phyloP scores from a whole-genome alignment of 2,888 invertebrate species.

The Orchesellides sinensis region DNA sequence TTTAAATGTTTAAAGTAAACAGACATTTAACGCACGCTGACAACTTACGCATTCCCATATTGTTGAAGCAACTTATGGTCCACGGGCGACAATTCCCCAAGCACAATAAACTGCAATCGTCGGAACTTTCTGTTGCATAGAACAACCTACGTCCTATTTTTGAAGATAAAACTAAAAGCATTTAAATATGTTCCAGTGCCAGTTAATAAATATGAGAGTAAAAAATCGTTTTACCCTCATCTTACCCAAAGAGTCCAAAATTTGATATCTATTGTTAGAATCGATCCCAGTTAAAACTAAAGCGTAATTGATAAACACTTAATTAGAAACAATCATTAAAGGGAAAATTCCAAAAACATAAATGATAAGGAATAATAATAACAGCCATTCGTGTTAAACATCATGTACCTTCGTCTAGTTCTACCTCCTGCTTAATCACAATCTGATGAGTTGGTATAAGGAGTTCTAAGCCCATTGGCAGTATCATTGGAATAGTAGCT shows the following conservation, averaged over 20 bases:
- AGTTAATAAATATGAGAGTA: neutral
- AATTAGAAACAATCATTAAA: neutral
- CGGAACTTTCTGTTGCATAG: constrained; percentile 27
- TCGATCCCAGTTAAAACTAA: constrained; percentile 24
- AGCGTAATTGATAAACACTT: too few species aligned
- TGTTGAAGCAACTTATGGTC: constrained; percentile 20
- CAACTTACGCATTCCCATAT: neutral
- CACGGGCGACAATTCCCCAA: constrained; percentile 9
- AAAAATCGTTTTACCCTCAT: neutral
- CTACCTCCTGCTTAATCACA: constrained; percentile 25
- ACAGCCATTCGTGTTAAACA: neutral
- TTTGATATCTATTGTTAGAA: constrained; percentile 21
- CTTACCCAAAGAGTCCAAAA: constrained; percentile 26
- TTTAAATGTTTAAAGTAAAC: neutral
- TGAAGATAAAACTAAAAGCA: too few species aligned
- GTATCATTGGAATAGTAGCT: neutral
- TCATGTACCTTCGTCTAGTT: constrained; percentile 22
- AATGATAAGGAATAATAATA: too few species aligned
- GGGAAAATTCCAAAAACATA: too few species aligned
- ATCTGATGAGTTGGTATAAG: constrained; percentile 10
- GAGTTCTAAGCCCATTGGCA: constrained; percentile 27
- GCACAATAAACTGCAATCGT: neutral
- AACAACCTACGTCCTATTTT: constrained; percentile 34
- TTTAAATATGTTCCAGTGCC: neutral
- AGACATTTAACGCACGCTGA: neutral